A percentile compares a stretch with the other conserved stretches of the same genome.
Conservation (phyloP, 2,888 invertebrate species). For the Yponomeuta sedellus region DNA sequence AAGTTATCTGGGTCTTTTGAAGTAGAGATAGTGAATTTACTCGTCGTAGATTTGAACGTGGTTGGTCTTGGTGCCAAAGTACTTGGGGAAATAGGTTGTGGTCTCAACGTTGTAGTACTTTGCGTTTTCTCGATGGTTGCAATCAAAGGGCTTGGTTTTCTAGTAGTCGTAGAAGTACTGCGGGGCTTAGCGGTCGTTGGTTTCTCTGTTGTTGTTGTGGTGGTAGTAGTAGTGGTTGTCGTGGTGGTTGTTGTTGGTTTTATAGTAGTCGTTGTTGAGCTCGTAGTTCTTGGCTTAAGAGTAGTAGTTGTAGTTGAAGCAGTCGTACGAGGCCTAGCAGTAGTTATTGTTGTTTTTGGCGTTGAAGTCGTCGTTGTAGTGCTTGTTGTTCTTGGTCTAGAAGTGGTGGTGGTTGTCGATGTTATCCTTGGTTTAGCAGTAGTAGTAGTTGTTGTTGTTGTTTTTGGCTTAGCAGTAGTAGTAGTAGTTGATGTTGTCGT, state of each 20-base stretch:
- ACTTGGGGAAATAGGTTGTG: slow-evolving; percentile 15
- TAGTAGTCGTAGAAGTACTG: too few species aligned
- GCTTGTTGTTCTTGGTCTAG: slow-evolving; percentile 22
- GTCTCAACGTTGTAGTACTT: too few species aligned
- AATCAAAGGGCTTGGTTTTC: too few species aligned
- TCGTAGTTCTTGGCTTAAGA: slow-evolving; percentile 25
- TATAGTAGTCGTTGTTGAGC: slow-evolving; percentile 21
- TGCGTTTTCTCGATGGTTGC: too few species aligned
- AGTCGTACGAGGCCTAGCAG: slow-evolving; percentile 24
- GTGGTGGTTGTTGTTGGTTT: slow-evolving; percentile 24
- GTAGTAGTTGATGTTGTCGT: slow-evolving; percentile 23
- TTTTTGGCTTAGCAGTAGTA: slow-evolving; percentile 23
- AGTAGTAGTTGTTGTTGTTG: slow-evolving; percentile 21
- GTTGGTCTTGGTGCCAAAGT: not conserved
- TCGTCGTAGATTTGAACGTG: not conserved
- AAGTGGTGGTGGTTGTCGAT: slow-evolving; percentile 18
- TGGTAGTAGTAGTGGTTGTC: slow-evolving; percentile 25
- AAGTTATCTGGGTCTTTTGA: not conserved
- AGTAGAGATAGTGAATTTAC: not conserved
- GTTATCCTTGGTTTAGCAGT: slow-evolving; percentile 9
- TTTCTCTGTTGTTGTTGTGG: slow-evolving; percentile 34
- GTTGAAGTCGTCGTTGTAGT: slow-evolving; percentile 27
- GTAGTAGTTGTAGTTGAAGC: slow-evolving; percentile 18
- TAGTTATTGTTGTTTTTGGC: slow-evolving; percentile 27
- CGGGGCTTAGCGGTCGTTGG: slow-evolving; percentile 22